These are phyloP conservation scores for Drosophila kanapiae DNA, from an alignment of 1,140 invertebrate species.

Conservation along the genomic window DNA sequence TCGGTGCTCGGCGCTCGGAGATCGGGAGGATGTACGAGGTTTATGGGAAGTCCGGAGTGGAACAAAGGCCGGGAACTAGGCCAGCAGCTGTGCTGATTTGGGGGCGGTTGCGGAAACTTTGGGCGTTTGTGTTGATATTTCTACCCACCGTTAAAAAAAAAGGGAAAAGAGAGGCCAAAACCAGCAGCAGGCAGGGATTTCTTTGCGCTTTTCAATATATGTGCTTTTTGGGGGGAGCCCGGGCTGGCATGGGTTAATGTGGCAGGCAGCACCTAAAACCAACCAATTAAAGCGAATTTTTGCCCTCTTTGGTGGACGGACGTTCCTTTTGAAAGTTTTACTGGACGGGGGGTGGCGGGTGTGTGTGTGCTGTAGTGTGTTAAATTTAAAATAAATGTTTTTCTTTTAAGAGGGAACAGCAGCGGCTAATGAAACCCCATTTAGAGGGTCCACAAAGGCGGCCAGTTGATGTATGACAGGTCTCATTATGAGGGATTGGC, in stretches of 20 bases:
- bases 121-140: conserved; percentile 61
- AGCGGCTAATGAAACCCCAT: conserved; percentile 72
- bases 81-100: conserved; percentile 74
- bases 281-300: conserved; percentile 76
- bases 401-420: conserved; percentile 37
- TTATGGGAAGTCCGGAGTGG: conserved; percentile 54
- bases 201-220: conserved; percentile 77
- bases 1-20: not conserved
- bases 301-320: conserved; percentile 19
- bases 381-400: conserved; percentile 81
- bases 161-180: conserved; percentile 21
- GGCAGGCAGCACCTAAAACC: conserved; percentile 54
- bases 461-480: conserved; percentile 56
- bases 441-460: conserved; percentile 38
- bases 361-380: conserved; percentile 55
- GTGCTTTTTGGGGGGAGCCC: not conserved
- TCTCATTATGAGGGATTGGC: conserved; percentile 10
- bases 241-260: conserved; percentile 51
- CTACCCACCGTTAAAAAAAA: conserved; percentile 12
- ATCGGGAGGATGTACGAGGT: conserved; percentile 5
- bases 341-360: not conserved
- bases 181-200: conserved; percentile 51
- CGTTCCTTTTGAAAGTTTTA: conserved; percentile 26
- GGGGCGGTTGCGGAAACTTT: conserved; percentile 52
- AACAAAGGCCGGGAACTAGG: conserved; percentile 76